These are phyloP conservation scores for Gambusia yucatana DNA, from an alignment of 2,797 vertebrate genomes.

Conservation along the genomic window DNA sequence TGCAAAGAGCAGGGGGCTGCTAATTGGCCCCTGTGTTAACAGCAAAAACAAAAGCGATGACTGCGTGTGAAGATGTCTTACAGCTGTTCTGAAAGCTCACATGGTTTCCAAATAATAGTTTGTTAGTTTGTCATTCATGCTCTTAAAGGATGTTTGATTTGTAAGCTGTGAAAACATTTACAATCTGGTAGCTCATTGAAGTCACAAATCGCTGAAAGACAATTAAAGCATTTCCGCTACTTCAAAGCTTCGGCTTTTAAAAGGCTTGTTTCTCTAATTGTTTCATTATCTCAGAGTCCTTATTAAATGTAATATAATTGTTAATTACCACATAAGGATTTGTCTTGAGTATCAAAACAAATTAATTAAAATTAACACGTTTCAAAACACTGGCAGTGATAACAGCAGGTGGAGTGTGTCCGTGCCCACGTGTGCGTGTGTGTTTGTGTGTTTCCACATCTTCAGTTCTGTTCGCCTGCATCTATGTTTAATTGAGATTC, in stretches of 20 bases:
- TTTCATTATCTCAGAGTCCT: constrained; percentile 80
- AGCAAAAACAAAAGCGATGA: constrained; percentile 46
- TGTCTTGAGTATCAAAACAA: constrained; percentile 82
- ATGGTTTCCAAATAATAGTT: constrained; percentile 65
- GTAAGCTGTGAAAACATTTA: constrained; percentile 64
- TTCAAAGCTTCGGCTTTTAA: constrained; percentile 76
- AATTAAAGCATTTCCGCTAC: constrained; percentile 66
- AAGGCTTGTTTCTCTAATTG: constrained; percentile 79
- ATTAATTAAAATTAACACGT: constrained; percentile 78
- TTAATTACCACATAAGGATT: constrained; percentile 80
- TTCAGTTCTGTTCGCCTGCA: constrained; percentile 57
- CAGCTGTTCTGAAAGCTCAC: constrained; percentile 44
- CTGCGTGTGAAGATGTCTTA: constrained; percentile 43
- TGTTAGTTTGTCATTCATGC: constrained; percentile 67
- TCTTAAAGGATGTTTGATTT: constrained; percentile 73
- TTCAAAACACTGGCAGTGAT: constrained; percentile 72
- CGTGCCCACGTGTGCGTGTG: constrained; percentile 22
- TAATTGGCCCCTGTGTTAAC: constrained; percentile 84
- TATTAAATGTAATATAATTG: constrained; percentile 81
- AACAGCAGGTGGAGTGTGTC: constrained; percentile 69
- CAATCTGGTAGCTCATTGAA: constrained; percentile 63
- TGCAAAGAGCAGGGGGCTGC: constrained; percentile 73
- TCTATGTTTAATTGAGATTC: constrained; percentile 77
- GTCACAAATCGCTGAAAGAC: constrained; percentile 63
- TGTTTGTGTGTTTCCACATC: constrained; percentile 31